These are phyloP conservation scores for Pungitius pungitius DNA, from an alignment of 2,113 vertebrate species.

Conservation along the genomic window DNA sequence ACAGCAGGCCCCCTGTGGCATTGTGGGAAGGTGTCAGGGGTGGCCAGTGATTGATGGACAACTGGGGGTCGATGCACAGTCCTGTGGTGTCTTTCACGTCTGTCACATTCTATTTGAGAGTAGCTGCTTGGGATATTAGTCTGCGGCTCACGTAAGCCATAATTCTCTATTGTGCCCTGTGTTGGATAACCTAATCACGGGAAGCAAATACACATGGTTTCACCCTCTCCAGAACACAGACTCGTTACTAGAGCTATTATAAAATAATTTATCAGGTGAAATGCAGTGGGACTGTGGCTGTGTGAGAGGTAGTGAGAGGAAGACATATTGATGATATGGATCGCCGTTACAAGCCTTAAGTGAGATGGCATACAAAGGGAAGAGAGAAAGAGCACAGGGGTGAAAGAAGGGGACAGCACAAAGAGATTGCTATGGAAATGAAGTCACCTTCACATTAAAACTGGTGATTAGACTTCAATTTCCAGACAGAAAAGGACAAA, in stretches of 20 bases:
- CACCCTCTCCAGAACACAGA: slow-evolving; percentile 35
- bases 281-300: slow-evolving; percentile 4
- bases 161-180: slow-evolving; percentile 59
- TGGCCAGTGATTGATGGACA: slow-evolving; percentile 66
- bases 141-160: slow-evolving; percentile 36
- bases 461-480: slow-evolving; percentile 57
- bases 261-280: slow-evolving; percentile 54
- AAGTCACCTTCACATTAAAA: slow-evolving; percentile 66
- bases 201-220: slow-evolving; percentile 39
- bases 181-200: slow-evolving; percentile 53
- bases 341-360: slow-evolving; percentile 34
- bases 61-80: slow-evolving; percentile 51
- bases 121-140: slow-evolving; percentile 56
- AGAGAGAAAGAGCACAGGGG: slow-evolving; percentile 34
- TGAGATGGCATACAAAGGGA: slow-evolving; percentile 36
- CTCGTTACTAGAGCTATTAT: slow-evolving; percentile 53
- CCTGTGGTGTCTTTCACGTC: slow-evolving; percentile 67
- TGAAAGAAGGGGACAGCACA: slow-evolving; percentile 15
- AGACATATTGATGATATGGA: slow-evolving; percentile 48
- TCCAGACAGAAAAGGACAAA: slow-evolving; percentile 66
- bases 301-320: background rate
- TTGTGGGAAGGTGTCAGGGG: slow-evolving; percentile 60
- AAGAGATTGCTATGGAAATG: slow-evolving; percentile 66
- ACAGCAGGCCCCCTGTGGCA: slow-evolving; percentile 50
- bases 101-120: slow-evolving; percentile 65